A percentile compares a stretch with the other conserved stretches of the same genome.
phyloP scores from a whole-genome alignment of 2,113 vertebrate genomes.

The Dasyprocta punctata region DNA sequence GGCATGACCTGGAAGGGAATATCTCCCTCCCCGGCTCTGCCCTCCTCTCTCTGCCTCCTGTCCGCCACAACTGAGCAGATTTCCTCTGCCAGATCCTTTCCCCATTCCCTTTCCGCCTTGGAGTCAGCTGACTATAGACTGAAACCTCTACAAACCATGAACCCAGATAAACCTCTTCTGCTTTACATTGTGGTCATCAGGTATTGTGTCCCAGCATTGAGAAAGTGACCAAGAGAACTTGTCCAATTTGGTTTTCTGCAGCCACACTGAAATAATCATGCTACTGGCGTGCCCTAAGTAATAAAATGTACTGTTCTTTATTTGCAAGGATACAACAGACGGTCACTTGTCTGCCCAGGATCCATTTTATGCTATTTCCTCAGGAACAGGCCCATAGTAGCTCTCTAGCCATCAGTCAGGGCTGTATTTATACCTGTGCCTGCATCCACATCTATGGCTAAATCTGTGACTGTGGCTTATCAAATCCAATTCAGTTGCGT shows the following conservation, averaged over 20 bases:
- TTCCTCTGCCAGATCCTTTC: background rate
- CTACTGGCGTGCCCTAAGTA: background rate
- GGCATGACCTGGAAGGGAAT: background rate
- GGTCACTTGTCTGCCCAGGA: background rate
- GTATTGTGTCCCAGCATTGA: background rate
- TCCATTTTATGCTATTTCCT: background rate
- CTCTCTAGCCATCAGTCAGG: background rate
- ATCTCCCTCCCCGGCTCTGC: background rate
- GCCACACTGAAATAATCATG: background rate
- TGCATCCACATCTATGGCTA: background rate
- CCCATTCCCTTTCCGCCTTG: background rate
- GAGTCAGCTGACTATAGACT: background rate
- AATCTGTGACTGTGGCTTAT: background rate
- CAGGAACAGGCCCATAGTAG: background rate
- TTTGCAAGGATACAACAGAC: background rate
- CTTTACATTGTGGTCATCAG: background rate
- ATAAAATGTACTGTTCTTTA: background rate
- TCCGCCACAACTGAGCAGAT: background rate
- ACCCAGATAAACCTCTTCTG: background rate
- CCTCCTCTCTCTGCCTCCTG: background rate
- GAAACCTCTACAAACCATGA: background rate
- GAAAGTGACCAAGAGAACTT: background rate
- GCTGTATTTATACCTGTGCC: rapidly evolving
- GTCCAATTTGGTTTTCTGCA: background rate
- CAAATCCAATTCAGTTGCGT: background rate